phyloP scores from a whole-genome alignment of 2,797 vertebrate species.

The Pelochelys cantorii region DNA sequence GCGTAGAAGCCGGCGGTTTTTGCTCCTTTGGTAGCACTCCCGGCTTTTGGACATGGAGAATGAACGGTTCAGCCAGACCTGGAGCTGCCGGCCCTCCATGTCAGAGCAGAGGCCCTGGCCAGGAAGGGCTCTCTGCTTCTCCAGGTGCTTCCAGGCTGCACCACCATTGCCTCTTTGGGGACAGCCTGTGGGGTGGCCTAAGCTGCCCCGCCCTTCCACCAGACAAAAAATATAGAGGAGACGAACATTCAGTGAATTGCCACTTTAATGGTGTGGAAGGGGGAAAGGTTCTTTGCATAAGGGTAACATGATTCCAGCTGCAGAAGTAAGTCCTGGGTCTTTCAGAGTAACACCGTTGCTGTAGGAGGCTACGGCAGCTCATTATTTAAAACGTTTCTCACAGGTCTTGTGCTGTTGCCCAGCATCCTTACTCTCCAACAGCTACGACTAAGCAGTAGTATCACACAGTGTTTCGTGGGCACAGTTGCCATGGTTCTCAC shows the following conservation, averaged over 20 bases:
- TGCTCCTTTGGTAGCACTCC: background rate
- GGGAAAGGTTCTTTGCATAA: conserved; percentile 1
- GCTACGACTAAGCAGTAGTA: background rate
- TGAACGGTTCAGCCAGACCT: background rate
- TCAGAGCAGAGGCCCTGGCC: background rate
- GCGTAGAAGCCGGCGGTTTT: background rate
- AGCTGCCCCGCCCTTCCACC: background rate
- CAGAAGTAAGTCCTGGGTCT: conserved; percentile 33
- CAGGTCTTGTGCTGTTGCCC: conserved; percentile 5
- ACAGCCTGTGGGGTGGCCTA: background rate
- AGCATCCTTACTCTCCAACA: background rate
- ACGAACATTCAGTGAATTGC: background rate
- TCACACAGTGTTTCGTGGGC: background rate
- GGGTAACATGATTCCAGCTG: conserved; percentile 28
- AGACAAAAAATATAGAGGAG: background rate
- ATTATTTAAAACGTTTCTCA: background rate
- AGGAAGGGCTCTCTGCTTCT: background rate
- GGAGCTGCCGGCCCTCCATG: background rate
- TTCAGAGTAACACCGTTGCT: conserved; percentile 31
- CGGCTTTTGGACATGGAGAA: background rate
- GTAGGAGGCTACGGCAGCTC: background rate
- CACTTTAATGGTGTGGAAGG: conserved; percentile 62
- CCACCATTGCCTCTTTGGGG: background rate
- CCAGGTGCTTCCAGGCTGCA: background rate
- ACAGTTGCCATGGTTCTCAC: background rate